Evolutionary conservation across 2,888 invertebrate genomes (phyloP), one percentile per base, ranked within the genome.

Genomic region (Erpobdella octoculata): DNA sequence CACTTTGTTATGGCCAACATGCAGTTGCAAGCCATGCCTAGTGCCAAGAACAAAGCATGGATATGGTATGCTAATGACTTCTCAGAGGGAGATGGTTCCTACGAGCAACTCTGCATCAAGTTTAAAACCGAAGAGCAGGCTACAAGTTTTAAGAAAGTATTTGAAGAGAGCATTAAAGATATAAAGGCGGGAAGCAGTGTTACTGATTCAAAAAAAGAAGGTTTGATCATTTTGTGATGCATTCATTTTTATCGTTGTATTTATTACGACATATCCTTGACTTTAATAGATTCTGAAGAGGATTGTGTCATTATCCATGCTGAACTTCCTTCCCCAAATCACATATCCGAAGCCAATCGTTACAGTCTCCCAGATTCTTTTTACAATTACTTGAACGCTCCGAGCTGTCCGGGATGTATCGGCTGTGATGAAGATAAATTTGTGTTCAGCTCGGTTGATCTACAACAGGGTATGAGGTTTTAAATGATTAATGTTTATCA

Each of bases 31-130:
- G 67, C 61, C 35, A 72, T 72, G 72, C 38, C 72, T 1, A 41
- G 59, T 1, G 37, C 28, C 25, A 48, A 71, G 73, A n/a, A n/a
- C n/a, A 89, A 90, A 78, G 88, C 88, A 6, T 80, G 80, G 78
- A 79, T 80, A 38, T 83, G 83, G 82, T 74, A 76, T 31, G 82
- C 82, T 6, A 76, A 77, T 79, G 94, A 95, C 83, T 93, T 88
- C 83, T 89, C 93, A 0, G 93, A 93, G 79, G 91, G 89, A 77
- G 86, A 88, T 75, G 76, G 80, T 46, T 79, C 78, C 88, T 37
- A 74, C 62, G 92, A 94, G 81, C 90, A 89, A 79, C 89, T 94
- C 77, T 89, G 91, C 79, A 88, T 90, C 25, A 87, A 88, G 75
- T 93, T 94, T 79, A 93, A 93, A 68, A 78, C 76, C 21, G 76